Percentiles rank a stretch among this genome's conserved stretches.
Evolutionary conservation across 2,113 vertebrate genomes (phyloP).

Genomic region (Ptyas mucosa): DNA sequence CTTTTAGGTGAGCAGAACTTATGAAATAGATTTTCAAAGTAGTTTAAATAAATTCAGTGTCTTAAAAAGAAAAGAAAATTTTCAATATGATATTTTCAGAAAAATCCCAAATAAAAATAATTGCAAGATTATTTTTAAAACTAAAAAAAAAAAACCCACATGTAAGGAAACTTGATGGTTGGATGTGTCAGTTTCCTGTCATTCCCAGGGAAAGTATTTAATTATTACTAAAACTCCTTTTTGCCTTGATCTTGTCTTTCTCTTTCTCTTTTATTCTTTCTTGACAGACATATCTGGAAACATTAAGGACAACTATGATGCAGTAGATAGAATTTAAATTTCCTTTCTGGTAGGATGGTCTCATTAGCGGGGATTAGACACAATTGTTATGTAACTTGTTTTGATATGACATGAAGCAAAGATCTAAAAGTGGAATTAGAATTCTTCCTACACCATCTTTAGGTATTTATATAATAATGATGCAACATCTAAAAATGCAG

Average conservation of each 20-base stretch:
- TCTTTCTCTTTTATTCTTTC: background rate
- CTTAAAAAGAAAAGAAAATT: constrained; percentile 8
- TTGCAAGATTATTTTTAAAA: constrained; percentile 3
- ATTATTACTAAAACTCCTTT: background rate
- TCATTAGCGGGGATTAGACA: constrained; percentile 24
- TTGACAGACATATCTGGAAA: constrained; percentile 19
- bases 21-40: constrained; percentile 3
- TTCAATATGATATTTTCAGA: background rate
- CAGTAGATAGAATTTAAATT: constrained; percentile 22
- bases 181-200: background rate
- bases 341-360: background rate
- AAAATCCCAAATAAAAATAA: constrained; percentile 27
- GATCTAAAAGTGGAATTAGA: background rate
- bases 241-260: background rate
- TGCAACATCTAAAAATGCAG: background rate
- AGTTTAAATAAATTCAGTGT: constrained; percentile 10
- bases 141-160: background rate
- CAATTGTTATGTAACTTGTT: constrained; percentile 2
- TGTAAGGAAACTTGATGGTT: background rate
- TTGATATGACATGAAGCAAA: background rate
- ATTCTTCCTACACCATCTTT: background rate
- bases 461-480: background rate
- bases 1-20: constrained; percentile 17
- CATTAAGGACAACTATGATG: constrained; percentile 12
- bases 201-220: background rate